Conservation (phyloP, 2,888 invertebrate genomes). For the Drosophila limbata region DNA sequence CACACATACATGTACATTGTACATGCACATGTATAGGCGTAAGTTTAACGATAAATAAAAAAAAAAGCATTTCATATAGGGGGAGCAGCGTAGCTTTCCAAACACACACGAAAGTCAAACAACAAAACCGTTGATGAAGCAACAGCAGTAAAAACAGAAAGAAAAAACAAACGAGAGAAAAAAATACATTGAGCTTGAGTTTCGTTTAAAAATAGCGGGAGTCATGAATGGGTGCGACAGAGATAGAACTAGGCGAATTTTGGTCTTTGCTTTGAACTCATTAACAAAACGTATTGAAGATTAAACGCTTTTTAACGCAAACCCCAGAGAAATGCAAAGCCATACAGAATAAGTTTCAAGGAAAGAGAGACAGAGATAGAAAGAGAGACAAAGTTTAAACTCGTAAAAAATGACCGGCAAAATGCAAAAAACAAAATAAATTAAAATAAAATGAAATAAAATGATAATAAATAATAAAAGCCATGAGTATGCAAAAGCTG, state of each 20-base stretch:
- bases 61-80: constrained; percentile 66
- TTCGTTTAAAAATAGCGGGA: constrained; percentile 73
- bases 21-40: constrained; percentile 21
- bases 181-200: constrained; percentile 60
- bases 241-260: constrained; percentile 41
- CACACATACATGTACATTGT: constrained; percentile 23
- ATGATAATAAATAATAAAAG: constrained; percentile 52
- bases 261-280: constrained; percentile 66
- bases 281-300: constrained; percentile 76
- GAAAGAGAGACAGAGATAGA: constrained; percentile 14
- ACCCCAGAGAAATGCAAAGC: constrained; percentile 51
- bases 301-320: constrained; percentile 61
- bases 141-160: constrained; percentile 39
- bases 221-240: constrained; percentile 47
- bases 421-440: constrained; percentile 43
- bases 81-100: constrained; percentile 75
- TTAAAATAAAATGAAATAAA: constrained; percentile 20
- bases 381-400: neutral
- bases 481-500: constrained; percentile 70
- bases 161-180: constrained; percentile 35
- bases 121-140: constrained; percentile 72
- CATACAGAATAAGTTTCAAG: constrained; percentile 56
- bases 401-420: constrained; percentile 65
- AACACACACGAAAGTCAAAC: constrained; percentile 67
- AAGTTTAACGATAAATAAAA: constrained; percentile 62